phyloP scores from a whole-genome alignment of 2,888 invertebrate species.

The Liopterus haemorrhoidalis region DNA sequence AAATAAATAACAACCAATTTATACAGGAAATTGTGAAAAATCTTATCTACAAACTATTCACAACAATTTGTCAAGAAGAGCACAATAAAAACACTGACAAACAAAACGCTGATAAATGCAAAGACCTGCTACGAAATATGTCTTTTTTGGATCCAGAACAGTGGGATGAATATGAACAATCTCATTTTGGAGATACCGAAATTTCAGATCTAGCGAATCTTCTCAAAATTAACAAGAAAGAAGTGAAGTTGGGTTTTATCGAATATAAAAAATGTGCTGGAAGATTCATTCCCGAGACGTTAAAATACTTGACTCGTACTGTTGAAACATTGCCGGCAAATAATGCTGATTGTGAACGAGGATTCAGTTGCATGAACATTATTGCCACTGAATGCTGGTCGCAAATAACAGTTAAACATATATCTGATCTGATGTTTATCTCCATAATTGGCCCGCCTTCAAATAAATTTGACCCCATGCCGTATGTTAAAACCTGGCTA shows the following conservation, averaged over 20 bases:
- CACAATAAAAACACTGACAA: too few relatives aligned
- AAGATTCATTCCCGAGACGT: neutral
- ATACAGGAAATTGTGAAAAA: too few relatives aligned
- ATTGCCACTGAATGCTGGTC: neutral
- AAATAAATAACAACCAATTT: too few relatives aligned
- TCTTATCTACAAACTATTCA: too few relatives aligned
- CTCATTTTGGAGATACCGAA: slow-evolving; percentile 2
- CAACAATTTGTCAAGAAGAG: too few relatives aligned
- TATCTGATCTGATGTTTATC: slow-evolving; percentile 2
- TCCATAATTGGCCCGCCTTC: neutral
- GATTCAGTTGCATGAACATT: neutral
- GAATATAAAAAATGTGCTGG: slow-evolving; percentile 1
- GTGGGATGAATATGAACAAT: too few relatives aligned
- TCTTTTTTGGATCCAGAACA: too few relatives aligned
- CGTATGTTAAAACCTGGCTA: slow-evolving; percentile 1
- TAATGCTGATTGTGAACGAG: neutral
- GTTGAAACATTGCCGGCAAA: neutral
- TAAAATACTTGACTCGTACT: too few relatives aligned
- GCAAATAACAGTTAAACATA: neutral
- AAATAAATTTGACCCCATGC: neutral
- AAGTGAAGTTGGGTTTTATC: neutral
- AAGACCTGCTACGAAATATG: too few relatives aligned
- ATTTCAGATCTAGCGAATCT: neutral
- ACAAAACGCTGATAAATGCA: too few relatives aligned
- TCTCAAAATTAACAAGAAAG: neutral